phyloP scores from a whole-genome alignment of 2,113 vertebrate genomes.

The Microtus richardsoni region DNA sequence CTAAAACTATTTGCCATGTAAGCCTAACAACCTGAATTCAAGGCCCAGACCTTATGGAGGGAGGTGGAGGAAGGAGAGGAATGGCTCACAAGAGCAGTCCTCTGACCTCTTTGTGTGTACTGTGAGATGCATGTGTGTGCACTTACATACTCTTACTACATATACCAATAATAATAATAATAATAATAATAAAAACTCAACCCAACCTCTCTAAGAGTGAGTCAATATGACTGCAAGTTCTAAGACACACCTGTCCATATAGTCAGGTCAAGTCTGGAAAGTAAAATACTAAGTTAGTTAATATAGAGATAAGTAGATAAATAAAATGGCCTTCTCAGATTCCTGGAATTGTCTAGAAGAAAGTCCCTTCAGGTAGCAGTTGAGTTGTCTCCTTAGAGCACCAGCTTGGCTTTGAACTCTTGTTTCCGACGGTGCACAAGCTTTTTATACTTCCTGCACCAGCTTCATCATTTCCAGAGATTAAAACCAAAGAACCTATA shows the following conservation, averaged over 20 bases:
- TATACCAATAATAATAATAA: neutral
- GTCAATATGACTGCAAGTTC: neutral
- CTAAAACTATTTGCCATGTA: no score
- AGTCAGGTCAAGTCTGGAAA: neutral
- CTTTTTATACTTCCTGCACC: neutral
- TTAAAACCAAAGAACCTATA: neutral
- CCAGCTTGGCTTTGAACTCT: neutral
- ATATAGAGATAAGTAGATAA: neutral
- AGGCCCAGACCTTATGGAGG: neutral
- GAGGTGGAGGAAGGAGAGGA: neutral
- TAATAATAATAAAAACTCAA: neutral
- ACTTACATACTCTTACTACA: neutral
- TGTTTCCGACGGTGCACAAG: neutral
- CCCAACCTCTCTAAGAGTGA: neutral
- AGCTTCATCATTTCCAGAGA: neutral
- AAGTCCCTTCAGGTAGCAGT: neutral
- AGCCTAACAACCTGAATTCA: neutral
- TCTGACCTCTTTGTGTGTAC: neutral
- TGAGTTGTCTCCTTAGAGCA: neutral
- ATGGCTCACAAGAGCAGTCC: neutral
- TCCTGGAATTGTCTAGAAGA: neutral
- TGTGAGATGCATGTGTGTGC: neutral
- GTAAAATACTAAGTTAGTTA: neutral
- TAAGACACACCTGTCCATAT: no score
- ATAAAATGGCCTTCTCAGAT: neutral